A percentile compares a stretch with the other conserved stretches of the same genome.
Evolutionary conservation across 2,797 vertebrate genomes (phyloP).

Genomic region (Siniperca undulata): DNA sequence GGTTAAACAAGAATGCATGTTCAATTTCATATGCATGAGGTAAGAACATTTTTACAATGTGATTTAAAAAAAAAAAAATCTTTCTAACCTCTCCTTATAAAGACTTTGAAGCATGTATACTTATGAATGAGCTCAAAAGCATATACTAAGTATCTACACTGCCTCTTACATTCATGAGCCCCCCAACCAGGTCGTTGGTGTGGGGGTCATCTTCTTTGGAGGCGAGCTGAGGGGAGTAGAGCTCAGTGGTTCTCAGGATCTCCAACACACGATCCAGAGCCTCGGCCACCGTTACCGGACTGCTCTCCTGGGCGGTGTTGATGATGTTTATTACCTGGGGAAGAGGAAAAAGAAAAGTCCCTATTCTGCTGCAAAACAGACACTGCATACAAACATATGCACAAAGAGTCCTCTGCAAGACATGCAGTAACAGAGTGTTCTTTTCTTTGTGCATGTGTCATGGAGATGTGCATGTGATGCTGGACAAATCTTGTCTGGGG

Average conservation of each 20-base stretch:
- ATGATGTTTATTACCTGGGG: conserved; percentile 96
- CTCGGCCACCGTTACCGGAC: conserved; percentile 92
- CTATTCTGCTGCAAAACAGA: conserved; percentile 11
- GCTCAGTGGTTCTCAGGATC: conserved; percentile 94
- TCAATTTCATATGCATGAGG: conserved; percentile 37
- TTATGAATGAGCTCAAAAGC: background rate
- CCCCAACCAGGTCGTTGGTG: conserved; percentile 94
- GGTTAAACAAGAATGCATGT: conserved; percentile 33
- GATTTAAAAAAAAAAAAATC: background rate
- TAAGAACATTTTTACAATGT: conserved; percentile 32
- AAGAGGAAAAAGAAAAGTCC: conserved; percentile 19
- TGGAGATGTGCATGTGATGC: conserved; percentile 56
- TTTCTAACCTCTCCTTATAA: conserved; percentile 33
- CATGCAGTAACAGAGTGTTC: conserved; percentile 7
- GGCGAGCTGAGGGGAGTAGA: conserved; percentile 96
- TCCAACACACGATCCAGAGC: conserved; percentile 95
- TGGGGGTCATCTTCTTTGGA: conserved; percentile 96
- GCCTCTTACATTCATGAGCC: conserved; percentile 89
- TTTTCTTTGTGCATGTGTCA: conserved; percentile 48
- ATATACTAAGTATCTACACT: background rate
- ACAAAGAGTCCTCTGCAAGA: conserved; percentile 32
- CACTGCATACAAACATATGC: background rate
- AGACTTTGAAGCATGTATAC: background rate
- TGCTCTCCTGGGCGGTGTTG: conserved; percentile 96
- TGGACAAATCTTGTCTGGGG: conserved; percentile 24